phyloP scores from a whole-genome alignment of 2,797 vertebrate genomes.

The Myotis vivesi region DNA sequence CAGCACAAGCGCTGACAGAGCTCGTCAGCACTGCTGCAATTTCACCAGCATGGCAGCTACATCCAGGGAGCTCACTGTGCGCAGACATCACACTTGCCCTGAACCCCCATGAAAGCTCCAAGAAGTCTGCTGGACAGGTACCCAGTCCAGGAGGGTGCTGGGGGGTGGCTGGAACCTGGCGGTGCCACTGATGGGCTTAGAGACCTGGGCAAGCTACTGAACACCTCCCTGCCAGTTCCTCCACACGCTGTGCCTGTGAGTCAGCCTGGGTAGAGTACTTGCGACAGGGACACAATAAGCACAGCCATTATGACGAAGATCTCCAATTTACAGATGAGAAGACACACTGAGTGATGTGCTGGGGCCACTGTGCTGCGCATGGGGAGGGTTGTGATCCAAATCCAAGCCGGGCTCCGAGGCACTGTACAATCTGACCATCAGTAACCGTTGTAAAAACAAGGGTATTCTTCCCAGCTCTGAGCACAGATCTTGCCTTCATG shows the following conservation, averaged over 20 bases:
- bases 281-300: neutral
- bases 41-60: neutral
- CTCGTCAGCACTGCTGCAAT: too few relatives aligned
- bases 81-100: neutral
- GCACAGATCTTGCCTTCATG: neutral
- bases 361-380: neutral
- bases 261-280: accelerated
- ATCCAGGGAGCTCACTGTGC: neutral
- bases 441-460: neutral
- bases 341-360: accelerated
- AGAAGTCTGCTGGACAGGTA: neutral
- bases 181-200: neutral
- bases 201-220: neutral
- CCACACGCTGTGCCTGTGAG: neutral
- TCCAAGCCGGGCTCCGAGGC: neutral
- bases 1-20: too few relatives aligned
- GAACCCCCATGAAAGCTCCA: neutral
- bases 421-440: neutral
- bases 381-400: neutral
- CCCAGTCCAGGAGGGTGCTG: neutral
- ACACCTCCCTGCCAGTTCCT: neutral
- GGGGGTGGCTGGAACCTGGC: neutral
- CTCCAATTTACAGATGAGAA: neutral
- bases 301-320: neutral
- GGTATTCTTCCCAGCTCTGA: neutral